Evolutionary conservation across 2,113 vertebrate species (phyloP).

Genomic region (Rattus rattus): DNA sequence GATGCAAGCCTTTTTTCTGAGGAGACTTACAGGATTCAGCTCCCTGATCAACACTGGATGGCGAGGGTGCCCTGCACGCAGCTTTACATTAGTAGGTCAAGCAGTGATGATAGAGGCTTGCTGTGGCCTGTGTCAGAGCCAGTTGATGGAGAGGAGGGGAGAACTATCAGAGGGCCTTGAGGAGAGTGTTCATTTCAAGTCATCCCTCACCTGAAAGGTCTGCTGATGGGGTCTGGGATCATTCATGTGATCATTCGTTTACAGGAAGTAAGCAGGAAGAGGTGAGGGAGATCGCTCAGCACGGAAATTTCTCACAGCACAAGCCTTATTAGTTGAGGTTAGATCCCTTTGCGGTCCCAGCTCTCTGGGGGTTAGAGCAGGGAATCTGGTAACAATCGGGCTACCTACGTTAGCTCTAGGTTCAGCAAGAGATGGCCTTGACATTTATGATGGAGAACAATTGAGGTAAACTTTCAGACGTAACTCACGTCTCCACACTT

Average conservation of each 20-base stretch:
- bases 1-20: background rate
- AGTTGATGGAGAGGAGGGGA: background rate
- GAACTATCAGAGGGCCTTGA: background rate
- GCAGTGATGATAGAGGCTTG: background rate
- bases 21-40: background rate
- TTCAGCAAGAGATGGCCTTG: background rate
- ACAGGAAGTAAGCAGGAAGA: rapidly evolving
- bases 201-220: background rate
- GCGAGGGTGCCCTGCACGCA: rapidly evolving
- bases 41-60: rapidly evolving
- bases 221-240: background rate
- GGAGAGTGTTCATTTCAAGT: background rate
- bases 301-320: background rate
- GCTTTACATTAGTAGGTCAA: rapidly evolving
- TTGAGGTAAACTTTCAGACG: background rate
- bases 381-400: background rate
- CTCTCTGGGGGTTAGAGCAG: background rate
- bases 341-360: background rate
- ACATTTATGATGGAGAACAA: background rate
- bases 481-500: no score
- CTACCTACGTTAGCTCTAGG: background rate
- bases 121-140: background rate
- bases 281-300: background rate
- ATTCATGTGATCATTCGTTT: background rate
- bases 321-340: background rate